Evolutionary conservation across 2,888 invertebrate genomes (phyloP), one percentile per base, ranked within the genome.

Genomic region (Anoncus sp.): DNA sequence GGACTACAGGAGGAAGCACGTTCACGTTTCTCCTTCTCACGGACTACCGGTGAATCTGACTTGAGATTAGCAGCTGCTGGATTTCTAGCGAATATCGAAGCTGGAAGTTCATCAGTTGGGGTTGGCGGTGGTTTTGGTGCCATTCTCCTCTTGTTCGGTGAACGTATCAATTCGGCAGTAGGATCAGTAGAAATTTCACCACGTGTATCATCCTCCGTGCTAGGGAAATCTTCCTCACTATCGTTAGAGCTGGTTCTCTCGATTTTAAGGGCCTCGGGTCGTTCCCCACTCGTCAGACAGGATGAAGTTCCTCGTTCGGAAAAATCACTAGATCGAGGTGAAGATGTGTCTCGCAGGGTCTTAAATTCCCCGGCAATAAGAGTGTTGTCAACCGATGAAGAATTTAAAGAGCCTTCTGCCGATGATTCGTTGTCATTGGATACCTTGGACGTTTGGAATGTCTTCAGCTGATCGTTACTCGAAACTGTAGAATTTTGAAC

Each of bases 1-100:
- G 94, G 94, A 87, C 94, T 94, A 75, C 94, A 92, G 1, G 94
- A 94, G 0, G 94, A 92, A 7, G 94, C 95, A 62, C 96, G 92
- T 85, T 96, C 96, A 9, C 96, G 92, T 89, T 96, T 96, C 82
- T 96, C 96, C 90, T 95, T 94, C 87, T 96, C 96, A 40, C 95
- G 92, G 0, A 95, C 94, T 5, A 95, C 94, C 0, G 95, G 95
- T 27, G 94, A 94, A 81, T 95, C 95, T 5, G 94, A 94, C 81
- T 94, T 95, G 79, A 92, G 90, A 82, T 91, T 92, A 4, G 92
- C 91, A 7, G 75, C 73, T 1, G 85, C 92, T 0, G 89, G 87
- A 87, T 95, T 95, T 88, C 94, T 92, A 84, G 94, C 93, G 90
- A 94, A 95, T 82, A 94, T 88, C 65, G 92, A 90, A 77, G 89